These are phyloP conservation scores for Chorisops tibialis DNA, from an alignment of 2,888 invertebrate genomes.

Conservation along the genomic window DNA sequence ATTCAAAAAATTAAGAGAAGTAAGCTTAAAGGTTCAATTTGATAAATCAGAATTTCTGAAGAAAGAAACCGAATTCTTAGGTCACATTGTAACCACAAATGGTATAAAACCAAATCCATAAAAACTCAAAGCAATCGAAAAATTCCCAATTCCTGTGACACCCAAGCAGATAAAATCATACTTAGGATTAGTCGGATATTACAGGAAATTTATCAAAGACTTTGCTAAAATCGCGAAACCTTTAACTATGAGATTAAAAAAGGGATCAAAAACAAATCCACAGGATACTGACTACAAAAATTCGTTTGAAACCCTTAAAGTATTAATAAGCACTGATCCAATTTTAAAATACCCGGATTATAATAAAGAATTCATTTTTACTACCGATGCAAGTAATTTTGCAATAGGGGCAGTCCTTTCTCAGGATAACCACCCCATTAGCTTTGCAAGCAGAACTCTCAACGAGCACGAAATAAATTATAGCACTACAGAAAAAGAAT, in stretches of 20 bases:
- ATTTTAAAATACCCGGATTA: background rate
- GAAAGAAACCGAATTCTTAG: constrained; percentile 38
- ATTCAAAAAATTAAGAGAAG: constrained; percentile 3
- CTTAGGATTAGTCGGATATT: background rate
- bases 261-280: background rate
- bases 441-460: no score
- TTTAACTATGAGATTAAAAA: background rate
- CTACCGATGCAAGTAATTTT: background rate
- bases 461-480: no score
- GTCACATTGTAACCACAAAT: constrained; percentile 40
- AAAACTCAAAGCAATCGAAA: constrained; percentile 37
- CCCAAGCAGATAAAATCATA: constrained; percentile 37
- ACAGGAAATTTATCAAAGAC: background rate
- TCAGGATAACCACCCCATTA: background rate
- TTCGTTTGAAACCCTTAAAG: background rate
- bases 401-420: background rate
- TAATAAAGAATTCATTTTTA: background rate
- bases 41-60: constrained; percentile 37
- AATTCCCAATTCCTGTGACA: constrained; percentile 36
- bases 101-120: constrained; percentile 39
- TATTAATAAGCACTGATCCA: background rate
- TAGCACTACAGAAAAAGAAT: no score
- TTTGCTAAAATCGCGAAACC: background rate
- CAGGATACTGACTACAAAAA: background rate
- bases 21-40: constrained; percentile 37